phyloP scores from a whole-genome alignment of 2,113 vertebrate genomes.

The Hiodon tergisus region DNA sequence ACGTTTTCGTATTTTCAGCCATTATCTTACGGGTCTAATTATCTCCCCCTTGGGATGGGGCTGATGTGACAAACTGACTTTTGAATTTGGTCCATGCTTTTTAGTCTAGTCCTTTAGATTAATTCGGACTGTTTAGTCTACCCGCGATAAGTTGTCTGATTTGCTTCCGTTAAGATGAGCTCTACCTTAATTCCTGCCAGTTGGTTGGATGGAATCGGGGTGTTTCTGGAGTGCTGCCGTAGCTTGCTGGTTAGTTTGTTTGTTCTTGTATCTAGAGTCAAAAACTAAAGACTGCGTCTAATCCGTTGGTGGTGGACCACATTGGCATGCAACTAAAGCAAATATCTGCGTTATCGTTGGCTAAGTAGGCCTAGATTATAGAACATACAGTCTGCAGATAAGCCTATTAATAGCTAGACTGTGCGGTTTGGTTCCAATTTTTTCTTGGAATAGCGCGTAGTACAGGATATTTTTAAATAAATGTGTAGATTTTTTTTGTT shows the following conservation, averaged over 20 bases:
- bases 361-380: not conserved
- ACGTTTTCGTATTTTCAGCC: no score
- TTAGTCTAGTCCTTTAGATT: no score
- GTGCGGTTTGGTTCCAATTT: not conserved
- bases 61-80: no score
- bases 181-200: no score
- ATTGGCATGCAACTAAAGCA: not conserved
- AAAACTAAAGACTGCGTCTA: not conserved
- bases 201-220: not conserved
- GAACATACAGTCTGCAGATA: not conserved
- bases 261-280: not conserved
- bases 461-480: not conserved
- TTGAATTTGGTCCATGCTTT: no score
- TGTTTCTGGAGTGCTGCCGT: not conserved
- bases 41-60: no score
- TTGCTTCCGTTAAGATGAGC: no score
- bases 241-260: not conserved
- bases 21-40: no score
- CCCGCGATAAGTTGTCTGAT: not conserved
- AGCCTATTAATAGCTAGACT: not conserved
- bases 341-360: not conserved
- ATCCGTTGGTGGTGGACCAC: not conserved
- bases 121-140: no score
- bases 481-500: not conserved
- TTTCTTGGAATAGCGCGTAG: not conserved